Percentiles rank a stretch among this genome's conserved stretches.
phyloP scores from a whole-genome alignment of 2,888 invertebrate species.

The Hirtodrosophila trivittata region DNA sequence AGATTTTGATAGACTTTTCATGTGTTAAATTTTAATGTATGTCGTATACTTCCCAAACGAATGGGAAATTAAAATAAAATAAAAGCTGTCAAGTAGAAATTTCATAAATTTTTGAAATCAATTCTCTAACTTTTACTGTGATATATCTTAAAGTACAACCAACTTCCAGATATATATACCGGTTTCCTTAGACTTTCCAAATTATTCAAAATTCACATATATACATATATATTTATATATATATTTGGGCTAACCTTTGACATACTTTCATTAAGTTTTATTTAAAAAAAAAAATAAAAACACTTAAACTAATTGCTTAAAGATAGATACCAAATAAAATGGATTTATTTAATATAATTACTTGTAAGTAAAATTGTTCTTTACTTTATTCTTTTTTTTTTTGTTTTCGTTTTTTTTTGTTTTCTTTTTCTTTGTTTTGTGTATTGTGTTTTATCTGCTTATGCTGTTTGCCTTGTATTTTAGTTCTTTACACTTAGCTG shows the following conservation, averaged over 20 bases:
- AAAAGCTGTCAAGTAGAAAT: too few species aligned
- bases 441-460: slow-evolving; percentile 13
- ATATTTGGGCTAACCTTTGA: neutral
- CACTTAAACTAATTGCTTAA: slow-evolving; percentile 75
- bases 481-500: slow-evolving; percentile 47
- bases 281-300: slow-evolving; percentile 76
- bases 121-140: too few species aligned
- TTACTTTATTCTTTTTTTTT: neutral
- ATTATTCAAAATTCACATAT: neutral
- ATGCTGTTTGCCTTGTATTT: slow-evolving; percentile 33
- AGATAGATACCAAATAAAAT: slow-evolving; percentile 66
- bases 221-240: neutral
- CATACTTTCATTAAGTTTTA: slow-evolving; percentile 51
- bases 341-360: slow-evolving; percentile 54
- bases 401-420: slow-evolving; percentile 1
- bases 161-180: too few species aligned
- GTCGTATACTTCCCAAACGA: too few species aligned
- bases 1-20: too few species aligned
- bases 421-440: neutral
- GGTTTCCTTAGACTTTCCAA: neutral
- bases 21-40: too few species aligned
- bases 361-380: slow-evolving; percentile 16
- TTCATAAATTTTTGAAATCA: too few species aligned
- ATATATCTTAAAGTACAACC: too few species aligned
- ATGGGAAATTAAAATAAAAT: too few species aligned